A percentile compares a stretch with the other conserved stretches of the same genome.
Conservation (phyloP, 2,797 vertebrate genomes). For the Onychomys torridus region DNA sequence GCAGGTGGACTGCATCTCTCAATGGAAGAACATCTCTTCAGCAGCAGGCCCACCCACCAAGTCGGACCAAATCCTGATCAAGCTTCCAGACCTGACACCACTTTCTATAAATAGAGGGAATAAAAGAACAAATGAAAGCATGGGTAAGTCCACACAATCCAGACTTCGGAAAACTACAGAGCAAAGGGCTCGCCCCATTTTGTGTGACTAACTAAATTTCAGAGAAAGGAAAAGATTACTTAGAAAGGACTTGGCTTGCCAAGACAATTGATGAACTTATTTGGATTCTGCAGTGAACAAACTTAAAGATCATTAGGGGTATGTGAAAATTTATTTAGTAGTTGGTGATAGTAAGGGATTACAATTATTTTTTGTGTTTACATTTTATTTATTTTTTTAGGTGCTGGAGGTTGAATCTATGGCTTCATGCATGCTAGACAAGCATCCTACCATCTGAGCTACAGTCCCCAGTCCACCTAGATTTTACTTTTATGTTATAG, state of each 20-base stretch:
- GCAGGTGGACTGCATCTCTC: not conserved
- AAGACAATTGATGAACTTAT: constrained; percentile 15
- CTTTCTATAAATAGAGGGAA: not conserved
- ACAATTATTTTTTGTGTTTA: constrained; percentile 15
- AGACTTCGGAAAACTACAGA: not conserved
- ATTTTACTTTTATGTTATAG: not conserved
- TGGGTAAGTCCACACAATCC: not conserved
- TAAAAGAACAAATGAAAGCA: not conserved
- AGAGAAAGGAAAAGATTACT: not conserved
- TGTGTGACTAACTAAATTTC: constrained; percentile 2
- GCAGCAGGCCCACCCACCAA: not conserved
- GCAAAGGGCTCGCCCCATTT: not conserved
- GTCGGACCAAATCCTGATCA: not conserved
- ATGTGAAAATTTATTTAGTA: not conserved
- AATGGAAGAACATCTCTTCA: not conserved
- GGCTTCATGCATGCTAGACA: not conserved
- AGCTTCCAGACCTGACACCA: not conserved
- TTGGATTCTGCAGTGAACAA: constrained; percentile 42
- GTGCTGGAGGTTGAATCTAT: not conserved
- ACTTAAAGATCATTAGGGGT: not conserved
- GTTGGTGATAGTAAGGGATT: constrained; percentile 27
- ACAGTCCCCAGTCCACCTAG: not conserved
- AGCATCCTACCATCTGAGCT: not conserved
- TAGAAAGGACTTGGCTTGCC: not conserved
- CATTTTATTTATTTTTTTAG: not conserved